phyloP scores from a whole-genome alignment of 2,888 invertebrate genomes.

The Lymantria dispar region DNA sequence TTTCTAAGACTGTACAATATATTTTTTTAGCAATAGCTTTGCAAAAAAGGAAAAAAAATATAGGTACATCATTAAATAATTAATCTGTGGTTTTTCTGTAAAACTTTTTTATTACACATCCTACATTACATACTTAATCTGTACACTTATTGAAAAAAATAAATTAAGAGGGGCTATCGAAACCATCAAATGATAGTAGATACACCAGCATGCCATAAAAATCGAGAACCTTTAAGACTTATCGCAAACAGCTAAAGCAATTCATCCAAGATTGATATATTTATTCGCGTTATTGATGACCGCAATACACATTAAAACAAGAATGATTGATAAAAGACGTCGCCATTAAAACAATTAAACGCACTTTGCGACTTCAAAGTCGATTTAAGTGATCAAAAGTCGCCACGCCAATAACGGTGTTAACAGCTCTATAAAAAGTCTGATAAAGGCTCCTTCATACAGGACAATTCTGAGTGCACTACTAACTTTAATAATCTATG shows the following conservation, averaged over 20 bases:
- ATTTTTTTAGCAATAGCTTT: no score
- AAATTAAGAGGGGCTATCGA: neutral
- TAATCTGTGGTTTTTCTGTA: no score
- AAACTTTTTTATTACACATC: no score
- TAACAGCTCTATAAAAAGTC: conserved; percentile 21
- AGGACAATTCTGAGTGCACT: neutral
- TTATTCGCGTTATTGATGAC: conserved; percentile 28
- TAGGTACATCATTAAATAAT: no score
- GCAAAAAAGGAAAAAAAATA: no score
- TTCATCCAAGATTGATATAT: conserved; percentile 18
- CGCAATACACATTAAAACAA: conserved; percentile 26
- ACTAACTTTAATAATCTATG: no score
- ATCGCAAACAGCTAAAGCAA: neutral
- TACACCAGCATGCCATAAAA: neutral
- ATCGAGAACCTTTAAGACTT: neutral
- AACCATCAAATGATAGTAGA: neutral
- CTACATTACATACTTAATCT: no score
- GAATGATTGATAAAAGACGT: conserved; percentile 35
- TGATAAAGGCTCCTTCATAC: conserved; percentile 1
- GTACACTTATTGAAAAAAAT: neutral
- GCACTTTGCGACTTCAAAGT: conserved; percentile 24
- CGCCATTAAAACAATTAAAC: conserved; percentile 33
- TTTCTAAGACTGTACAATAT: no score
- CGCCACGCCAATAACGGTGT: conserved; percentile 16
- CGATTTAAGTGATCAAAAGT: conserved; percentile 8